phyloP scores from a whole-genome alignment of 2,797 vertebrate genomes.

The Ispidina lecontei region DNA sequence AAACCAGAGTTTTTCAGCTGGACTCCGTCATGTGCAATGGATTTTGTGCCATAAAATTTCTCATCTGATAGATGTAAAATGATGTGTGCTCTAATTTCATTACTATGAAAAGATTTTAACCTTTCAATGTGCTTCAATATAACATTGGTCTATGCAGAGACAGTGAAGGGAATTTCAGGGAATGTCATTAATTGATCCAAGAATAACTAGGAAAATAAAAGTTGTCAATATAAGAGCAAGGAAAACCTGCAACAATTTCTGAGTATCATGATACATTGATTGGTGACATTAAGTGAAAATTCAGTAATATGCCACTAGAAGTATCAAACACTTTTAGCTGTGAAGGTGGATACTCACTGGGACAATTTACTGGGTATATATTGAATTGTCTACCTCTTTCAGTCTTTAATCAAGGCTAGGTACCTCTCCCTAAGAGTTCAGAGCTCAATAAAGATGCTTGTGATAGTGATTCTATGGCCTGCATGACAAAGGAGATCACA shows the following conservation, averaged over 20 bases:
- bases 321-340: neutral
- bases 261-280: neutral
- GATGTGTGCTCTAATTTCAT: neutral
- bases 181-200: neutral
- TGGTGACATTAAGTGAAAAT: neutral
- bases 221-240: neutral
- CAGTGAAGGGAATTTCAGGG: neutral
- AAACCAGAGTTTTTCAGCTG: neutral
- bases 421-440: neutral
- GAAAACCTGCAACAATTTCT: neutral
- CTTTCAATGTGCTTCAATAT: neutral
- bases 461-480: neutral
- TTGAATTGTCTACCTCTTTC: neutral
- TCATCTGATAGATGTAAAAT: neutral
- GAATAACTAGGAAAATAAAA: neutral
- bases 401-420: neutral
- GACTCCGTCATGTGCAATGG: neutral
- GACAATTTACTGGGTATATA: neutral
- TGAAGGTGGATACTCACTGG: neutral
- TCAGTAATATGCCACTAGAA: neutral
- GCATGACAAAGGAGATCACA: neutral
- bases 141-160: neutral
- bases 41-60: neutral
- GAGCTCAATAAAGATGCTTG: neutral
- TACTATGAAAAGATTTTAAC: neutral